A percentile compares a stretch with the other conserved stretches of the same genome.
These are phyloP conservation scores for Drosophila tanythrix DNA, from an alignment of 2,888 invertebrate species.

Conservation along the genomic window DNA sequence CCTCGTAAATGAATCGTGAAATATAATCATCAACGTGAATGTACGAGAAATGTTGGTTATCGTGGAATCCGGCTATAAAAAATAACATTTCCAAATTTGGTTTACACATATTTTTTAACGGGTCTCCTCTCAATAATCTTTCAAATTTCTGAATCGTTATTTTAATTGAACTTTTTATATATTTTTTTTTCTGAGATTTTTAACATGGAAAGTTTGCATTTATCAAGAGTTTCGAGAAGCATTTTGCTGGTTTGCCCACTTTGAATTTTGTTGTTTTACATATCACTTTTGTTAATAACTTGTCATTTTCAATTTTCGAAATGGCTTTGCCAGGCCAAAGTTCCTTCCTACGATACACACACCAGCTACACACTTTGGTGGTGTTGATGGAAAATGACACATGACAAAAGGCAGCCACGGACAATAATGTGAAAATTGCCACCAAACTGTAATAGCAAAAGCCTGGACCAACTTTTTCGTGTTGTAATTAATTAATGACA, in stretches of 20 bases:
- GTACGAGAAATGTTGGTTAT: not conserved
- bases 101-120: not conserved
- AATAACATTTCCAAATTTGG: not conserved
- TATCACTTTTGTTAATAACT: not conserved
- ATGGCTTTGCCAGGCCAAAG: not conserved
- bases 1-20: not conserved
- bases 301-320: not conserved
- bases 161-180: not conserved
- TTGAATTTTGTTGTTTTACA: not conserved
- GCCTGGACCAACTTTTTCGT: not conserved
- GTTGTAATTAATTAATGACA: not conserved
- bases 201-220: not conserved
- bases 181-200: not conserved
- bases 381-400: not conserved
- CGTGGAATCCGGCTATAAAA: not conserved
- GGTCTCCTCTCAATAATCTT: not conserved
- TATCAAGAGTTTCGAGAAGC: not conserved
- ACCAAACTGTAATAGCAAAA: not conserved
- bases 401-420: not conserved
- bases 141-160: not conserved
- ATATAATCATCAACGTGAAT: not conserved
- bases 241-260: not conserved
- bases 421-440: not conserved
- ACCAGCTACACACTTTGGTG: not conserved
- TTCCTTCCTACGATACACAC: not conserved